phyloP scores from a whole-genome alignment of 1,140 invertebrate genomes.

The Sarcophaga bullata region DNA sequence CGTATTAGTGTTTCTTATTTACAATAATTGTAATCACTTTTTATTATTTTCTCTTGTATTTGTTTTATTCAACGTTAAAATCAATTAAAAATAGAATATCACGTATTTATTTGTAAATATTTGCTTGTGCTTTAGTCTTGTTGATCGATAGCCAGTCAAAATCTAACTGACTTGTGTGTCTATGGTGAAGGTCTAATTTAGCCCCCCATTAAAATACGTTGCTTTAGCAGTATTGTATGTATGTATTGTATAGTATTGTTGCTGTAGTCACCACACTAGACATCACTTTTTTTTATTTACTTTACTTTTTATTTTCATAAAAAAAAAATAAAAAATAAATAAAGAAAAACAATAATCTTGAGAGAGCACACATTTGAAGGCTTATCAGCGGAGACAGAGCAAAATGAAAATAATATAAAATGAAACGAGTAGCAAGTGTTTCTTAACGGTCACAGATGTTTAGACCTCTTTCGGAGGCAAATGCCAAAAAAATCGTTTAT shows the following conservation, averaged over 20 bases:
- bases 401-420: neutral
- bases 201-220: neutral
- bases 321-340: neutral
- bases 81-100: too few species aligned
- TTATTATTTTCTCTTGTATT: too few species aligned
- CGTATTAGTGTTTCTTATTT: too few species aligned
- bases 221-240: neutral
- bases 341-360: neutral
- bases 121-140: neutral
- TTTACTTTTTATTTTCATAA: neutral
- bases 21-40: too few species aligned
- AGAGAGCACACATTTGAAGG: neutral
- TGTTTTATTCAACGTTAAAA: too few species aligned
- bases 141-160: conserved; percentile 9
- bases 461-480: neutral
- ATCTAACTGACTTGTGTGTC: conserved; percentile 10
- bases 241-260: too few species aligned
- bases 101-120: too few species aligned
- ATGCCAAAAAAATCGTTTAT: neutral
- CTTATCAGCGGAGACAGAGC: neutral
- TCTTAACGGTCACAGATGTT: neutral
- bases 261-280: neutral
- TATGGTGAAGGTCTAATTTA: neutral
- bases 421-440: neutral
- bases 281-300: neutral